phyloP scores from a whole-genome alignment of 2,113 vertebrate genomes.

The Asarcornis scutulata region DNA sequence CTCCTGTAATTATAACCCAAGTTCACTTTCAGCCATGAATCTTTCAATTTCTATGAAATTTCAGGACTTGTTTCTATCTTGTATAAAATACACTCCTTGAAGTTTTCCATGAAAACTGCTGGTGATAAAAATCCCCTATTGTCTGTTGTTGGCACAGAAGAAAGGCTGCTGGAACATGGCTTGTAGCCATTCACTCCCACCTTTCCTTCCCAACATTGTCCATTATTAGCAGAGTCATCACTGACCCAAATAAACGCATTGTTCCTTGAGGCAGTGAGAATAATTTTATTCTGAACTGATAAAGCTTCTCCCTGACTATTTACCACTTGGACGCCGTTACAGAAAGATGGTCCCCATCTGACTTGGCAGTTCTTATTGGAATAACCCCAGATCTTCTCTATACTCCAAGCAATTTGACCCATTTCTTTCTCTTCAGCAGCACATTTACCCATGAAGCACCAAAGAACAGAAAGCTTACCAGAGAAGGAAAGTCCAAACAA shows the following conservation, averaged over 20 bases:
- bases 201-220: neutral
- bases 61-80: neutral
- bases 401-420: neutral
- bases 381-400: conserved; percentile 3
- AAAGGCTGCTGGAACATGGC: neutral
- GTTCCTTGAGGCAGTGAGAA: neutral
- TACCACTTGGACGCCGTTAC: neutral
- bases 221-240: rapidly evolving
- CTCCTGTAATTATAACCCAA: neutral
- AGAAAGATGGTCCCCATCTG: conserved; percentile 59
- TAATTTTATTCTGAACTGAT: conserved; percentile 13
- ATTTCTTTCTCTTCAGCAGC: neutral
- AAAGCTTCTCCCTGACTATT: conserved; percentile 47
- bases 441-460: neutral
- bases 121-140: neutral
- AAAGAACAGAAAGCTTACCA: neutral
- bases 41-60: neutral
- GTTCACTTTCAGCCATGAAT: neutral
- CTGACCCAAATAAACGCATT: conserved; percentile 16
- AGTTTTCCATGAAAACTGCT: neutral
- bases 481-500: neutral
- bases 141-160: neutral
- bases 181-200: neutral
- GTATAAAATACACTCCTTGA: neutral
- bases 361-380: conserved; percentile 54